Evolutionary conservation across 2,113 vertebrate species (phyloP).

Genomic region (Cyprinus carpio): DNA sequence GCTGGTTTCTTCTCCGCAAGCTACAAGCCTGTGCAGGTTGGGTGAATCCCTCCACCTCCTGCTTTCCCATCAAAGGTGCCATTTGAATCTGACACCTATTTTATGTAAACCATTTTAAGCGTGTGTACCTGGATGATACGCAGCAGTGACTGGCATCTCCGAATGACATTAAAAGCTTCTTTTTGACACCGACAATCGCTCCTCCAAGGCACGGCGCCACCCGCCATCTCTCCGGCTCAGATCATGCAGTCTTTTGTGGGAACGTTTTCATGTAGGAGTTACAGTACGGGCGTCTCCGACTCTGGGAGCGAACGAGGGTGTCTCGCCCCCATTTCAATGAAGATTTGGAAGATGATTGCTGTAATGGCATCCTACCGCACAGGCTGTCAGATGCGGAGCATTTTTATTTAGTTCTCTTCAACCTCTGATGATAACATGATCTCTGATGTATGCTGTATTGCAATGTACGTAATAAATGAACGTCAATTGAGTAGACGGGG

Average conservation of each 20-base stretch:
- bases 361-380: slow-evolving; percentile 14
- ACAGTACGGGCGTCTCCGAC: slow-evolving; percentile 76
- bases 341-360: slow-evolving; percentile 39
- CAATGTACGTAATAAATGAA: neutral
- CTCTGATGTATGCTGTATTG: neutral
- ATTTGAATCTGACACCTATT: slow-evolving; percentile 75
- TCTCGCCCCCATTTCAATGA: slow-evolving; percentile 22
- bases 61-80: slow-evolving; percentile 69
- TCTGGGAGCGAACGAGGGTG: slow-evolving; percentile 39
- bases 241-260: slow-evolving; percentile 54
- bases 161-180: slow-evolving; percentile 67
- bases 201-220: slow-evolving; percentile 73
- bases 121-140: slow-evolving; percentile 57
- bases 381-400: slow-evolving; percentile 19
- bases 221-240: slow-evolving; percentile 51
- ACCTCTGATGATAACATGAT: neutral
- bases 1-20: slow-evolving; percentile 64
- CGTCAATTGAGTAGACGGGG: neutral
- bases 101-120: slow-evolving; percentile 74
- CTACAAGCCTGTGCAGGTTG: slow-evolving; percentile 57
- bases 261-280: slow-evolving; percentile 70
- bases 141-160: slow-evolving; percentile 69
- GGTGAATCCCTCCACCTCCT: slow-evolving; percentile 35
- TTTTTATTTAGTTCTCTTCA: neutral
- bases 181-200: slow-evolving; percentile 73